Base-by-base conservation (phyloP, 2,797 vertebrate genomes). In the Ataeniobius toweri region DNA sequence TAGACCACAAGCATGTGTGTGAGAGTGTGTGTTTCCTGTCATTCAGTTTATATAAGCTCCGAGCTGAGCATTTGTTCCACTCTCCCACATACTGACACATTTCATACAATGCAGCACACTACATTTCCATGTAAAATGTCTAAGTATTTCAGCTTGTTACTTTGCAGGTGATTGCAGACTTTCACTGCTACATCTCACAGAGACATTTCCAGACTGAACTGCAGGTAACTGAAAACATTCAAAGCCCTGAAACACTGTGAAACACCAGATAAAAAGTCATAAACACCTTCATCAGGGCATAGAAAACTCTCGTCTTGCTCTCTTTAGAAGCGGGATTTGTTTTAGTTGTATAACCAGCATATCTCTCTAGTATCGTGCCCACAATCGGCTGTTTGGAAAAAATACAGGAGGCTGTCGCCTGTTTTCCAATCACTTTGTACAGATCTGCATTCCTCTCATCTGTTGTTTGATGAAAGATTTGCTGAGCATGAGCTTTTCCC, bases 1-100 rank as follows among this genome's bases (percentile, higher is more conserved):
- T 84, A 75, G 79, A 85, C 81, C 81, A 79, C 48, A 48, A 86
- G 67, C 5, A 71, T 59, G 59, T 73, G 77, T 69, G 73, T 75
- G 72, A 36, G 31, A 13, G 61, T 61, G 74, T 39, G 76, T 68
- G 77, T 41, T 65, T 59, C 63, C 76, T 79, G 78, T 77, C 80
- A 70, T 41, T 88, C 68, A 71, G 50, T 82, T 86, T 81, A 82
- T 85, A 78, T 78, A 83, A 85, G 56, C 82, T 69, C 41, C 55
- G 65, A 81, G 72, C 65, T 14, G 39, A 72, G 75, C 78, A 76
- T 84, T 71, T 86, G 63, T 71, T 72, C 46, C n/a, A 9, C 39
- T 71, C 80, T 74, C 58, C 63, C 81, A 82, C 75, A 72, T 65
- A 59, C 61, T 24, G 50, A 20, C 61, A 59, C 39, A 71, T 77